A percentile compares a stretch with the other conserved stretches of the same genome.
phyloP scores from a whole-genome alignment of 2,113 vertebrate genomes.

The Dasyornis broadbenti region DNA sequence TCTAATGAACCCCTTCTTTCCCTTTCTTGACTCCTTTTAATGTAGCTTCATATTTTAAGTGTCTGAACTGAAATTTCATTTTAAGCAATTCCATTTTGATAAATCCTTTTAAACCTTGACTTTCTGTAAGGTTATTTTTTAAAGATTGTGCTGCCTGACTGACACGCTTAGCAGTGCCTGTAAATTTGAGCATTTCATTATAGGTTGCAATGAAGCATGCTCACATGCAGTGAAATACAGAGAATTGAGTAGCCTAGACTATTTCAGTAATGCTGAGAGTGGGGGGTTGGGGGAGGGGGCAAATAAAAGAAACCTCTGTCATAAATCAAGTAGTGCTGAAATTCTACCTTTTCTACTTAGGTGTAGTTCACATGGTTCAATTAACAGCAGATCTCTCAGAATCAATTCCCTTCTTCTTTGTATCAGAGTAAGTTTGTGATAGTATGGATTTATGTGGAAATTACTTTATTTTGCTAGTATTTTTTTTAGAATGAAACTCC shows the following conservation, averaged over 20 bases:
- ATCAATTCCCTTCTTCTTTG: background rate
- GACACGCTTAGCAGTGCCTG: constrained; percentile 94
- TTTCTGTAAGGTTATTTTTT: constrained; percentile 90
- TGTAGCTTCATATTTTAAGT: constrained; percentile 94
- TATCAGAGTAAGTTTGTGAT: background rate
- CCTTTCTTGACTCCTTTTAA: constrained; percentile 77
- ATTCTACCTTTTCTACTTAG: constrained; percentile 51
- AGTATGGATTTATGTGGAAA: background rate
- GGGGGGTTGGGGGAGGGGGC: background rate
- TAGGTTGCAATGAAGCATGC: constrained; percentile 95
- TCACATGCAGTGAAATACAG: constrained; percentile 81
- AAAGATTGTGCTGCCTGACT: constrained; percentile 92
- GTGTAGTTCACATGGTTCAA: constrained; percentile 40
- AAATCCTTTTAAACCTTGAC: constrained; percentile 96
- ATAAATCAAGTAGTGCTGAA: constrained; percentile 44
- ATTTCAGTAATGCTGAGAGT: constrained; percentile 81
- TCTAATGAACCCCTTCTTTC: constrained; percentile 78
- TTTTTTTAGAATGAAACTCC: background rate
- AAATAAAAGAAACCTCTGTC: constrained; percentile 45
- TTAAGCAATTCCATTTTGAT: constrained; percentile 93
- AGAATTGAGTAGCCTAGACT: constrained; percentile 76
- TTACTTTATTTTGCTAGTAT: background rate
- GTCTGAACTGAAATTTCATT: constrained; percentile 93
- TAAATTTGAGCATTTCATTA: constrained; percentile 99
- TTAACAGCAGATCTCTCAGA: background rate